Evolutionary conservation across 2,888 invertebrate genomes (phyloP), one percentile per base, ranked within the genome.

Genomic region (Galerucella nymphaeae): DNA sequence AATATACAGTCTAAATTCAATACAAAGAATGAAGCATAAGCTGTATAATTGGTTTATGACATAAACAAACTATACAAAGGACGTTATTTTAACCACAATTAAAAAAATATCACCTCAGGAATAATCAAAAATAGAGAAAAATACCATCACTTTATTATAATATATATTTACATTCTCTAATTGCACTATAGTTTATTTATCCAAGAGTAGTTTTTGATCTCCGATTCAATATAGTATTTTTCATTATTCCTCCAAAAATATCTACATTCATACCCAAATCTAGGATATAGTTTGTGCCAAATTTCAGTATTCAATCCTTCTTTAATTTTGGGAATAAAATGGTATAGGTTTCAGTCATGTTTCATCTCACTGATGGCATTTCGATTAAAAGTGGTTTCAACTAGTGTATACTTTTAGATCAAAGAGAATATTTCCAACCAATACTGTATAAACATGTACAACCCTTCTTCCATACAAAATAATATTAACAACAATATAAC

Each of bases 51-150:
- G 41, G 18, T 11, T 77, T 78, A n/a, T 78, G 78, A 78, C 77
- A 77, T 78, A 82, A 80, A 83, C 81, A 80, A 80, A 81, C 77
- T 80, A 81, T 78, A 79, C 75, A 81, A 78, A 80, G 82, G 82
- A 82, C 81, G 80, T 82, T 75, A 77, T 76, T 76, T 73, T 69
- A 65, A 72, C 30, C 30, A 70, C 23, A 67, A 70, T 66, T 67
- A 66, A 74, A 68, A 64, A 70, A 74, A 72, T 66, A 74, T 62
- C 68, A 59, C 71, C 72, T 69, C 66, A 63, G 63, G 70, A 69
- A 72, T 66, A 66, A 74, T 50, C 16, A 58, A 55, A 64, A 74
- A 66, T 20, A n/a, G 42, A 18, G 66, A 64, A 61, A 14, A 50
- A n/a, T 50, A 50, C 8, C 14, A 16, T n/a, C n/a, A 6, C 14